Evolutionary conservation across 2,888 invertebrate species (phyloP).

Genomic region (Sylvicola fuscatus): DNA sequence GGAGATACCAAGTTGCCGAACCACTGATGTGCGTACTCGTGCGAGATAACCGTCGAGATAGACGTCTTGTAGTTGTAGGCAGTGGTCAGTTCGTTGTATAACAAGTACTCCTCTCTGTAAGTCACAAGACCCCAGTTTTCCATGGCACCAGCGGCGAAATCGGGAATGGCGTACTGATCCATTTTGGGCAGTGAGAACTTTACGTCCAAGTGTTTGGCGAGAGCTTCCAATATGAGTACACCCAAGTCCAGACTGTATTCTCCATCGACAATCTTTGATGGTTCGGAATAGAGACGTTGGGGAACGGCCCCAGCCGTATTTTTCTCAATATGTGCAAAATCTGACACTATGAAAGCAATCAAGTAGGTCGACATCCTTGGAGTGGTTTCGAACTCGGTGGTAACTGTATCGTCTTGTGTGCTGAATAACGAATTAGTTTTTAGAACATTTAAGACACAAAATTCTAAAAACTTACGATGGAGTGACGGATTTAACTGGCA

Average conservation of each 20-base stretch:
- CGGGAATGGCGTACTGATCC: constrained; percentile 74
- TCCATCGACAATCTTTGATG: constrained; percentile 23
- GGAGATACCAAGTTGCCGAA: constrained; percentile 55
- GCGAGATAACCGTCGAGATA: constrained; percentile 26
- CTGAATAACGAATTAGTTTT: constrained; percentile 3
- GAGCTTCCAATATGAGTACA: constrained; percentile 41
- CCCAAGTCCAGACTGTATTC: constrained; percentile 53
- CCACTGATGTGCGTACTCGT: constrained; percentile 53
- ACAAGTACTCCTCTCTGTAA: constrained; percentile 31
- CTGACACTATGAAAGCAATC: constrained; percentile 54
- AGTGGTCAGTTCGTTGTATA: constrained; percentile 1
- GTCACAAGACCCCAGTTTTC: constrained; percentile 87
- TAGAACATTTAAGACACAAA: neutral
- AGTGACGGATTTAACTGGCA: constrained; percentile 23
- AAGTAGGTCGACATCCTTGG: constrained; percentile 56
- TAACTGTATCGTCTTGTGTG: constrained; percentile 5
- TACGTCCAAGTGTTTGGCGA: constrained; percentile 50
- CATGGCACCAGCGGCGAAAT: constrained; percentile 73
- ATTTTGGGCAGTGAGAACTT: constrained; percentile 58
- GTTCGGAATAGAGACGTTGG: constrained; percentile 19
- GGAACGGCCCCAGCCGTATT: constrained; percentile 5
- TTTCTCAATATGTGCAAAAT: constrained; percentile 22
- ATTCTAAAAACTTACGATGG: constrained; percentile 7
- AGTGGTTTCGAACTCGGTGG: constrained; percentile 25
- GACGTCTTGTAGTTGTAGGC: constrained; percentile 1